Evolutionary conservation across 1,140 invertebrate species (phyloP).

Genomic region (Heterodera carotae): DNA sequence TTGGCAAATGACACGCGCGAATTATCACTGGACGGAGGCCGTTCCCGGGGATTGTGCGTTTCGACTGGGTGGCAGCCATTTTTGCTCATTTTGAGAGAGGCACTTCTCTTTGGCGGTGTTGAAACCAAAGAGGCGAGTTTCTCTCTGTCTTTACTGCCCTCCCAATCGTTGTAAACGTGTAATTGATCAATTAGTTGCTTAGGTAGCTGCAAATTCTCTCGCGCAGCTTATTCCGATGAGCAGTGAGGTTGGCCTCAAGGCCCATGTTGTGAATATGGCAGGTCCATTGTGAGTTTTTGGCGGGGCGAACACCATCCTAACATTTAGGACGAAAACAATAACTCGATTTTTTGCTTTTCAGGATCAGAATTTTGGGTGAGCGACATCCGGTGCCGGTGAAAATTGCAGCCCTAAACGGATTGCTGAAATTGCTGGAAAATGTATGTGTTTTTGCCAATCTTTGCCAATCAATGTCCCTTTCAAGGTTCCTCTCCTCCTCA

Average conservation of each 20-base stretch:
- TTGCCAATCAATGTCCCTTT: conserved; percentile 25
- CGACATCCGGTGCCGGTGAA: conserved; percentile 89
- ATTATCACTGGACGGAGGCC: not conserved
- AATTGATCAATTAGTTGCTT: not conserved
- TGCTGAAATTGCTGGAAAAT: conserved; percentile 86
- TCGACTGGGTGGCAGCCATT: conserved; percentile 91
- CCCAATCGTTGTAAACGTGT: not conserved
- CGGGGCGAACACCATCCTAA: too few relatives aligned
- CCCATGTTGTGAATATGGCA: conserved; percentile 92
- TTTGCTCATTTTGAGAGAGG: conserved; percentile 89
- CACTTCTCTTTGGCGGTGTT: conserved; percentile 86
- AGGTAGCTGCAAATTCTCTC: conserved; percentile 25
- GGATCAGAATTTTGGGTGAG: conserved; percentile 91
- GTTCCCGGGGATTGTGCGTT: conserved; percentile 12
- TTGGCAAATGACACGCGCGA: conserved; percentile 16
- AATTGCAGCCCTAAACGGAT: conserved; percentile 88
- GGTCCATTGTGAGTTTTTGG: conserved; percentile 75
- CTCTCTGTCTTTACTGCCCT: too few relatives aligned
- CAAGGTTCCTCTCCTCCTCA: conserved; percentile 84
- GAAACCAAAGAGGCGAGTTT: conserved; percentile 80
- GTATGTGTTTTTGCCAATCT: conserved; percentile 66
- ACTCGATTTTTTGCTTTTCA: not conserved
- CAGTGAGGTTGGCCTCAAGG: conserved; percentile 75
- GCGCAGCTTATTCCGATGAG: conserved; percentile 15
- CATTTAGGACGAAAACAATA: too few relatives aligned